Base-by-base conservation (phyloP, 2,888 invertebrate genomes). In the Cinara cedri region DNA sequence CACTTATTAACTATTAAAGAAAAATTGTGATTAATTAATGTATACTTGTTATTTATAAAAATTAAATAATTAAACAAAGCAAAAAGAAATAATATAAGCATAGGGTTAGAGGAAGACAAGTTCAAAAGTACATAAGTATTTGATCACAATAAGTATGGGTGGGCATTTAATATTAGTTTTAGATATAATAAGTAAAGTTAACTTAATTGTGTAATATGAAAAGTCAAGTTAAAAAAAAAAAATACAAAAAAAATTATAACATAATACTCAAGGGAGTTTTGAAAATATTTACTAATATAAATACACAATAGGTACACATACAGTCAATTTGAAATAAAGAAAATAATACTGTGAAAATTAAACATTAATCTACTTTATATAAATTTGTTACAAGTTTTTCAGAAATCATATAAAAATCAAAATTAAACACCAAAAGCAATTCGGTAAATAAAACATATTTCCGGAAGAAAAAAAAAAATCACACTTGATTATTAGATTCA, bases 401-500 rank as follows among this genome's bases (percentile, higher is more conserved):
- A 42, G 6, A 68, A 68, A 57, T 57, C n/a, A 57, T 68, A n/a
- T 19, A 60, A 57, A 55, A n/a, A 46, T 44, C 42, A 46, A 65
- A 75, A 63, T 63, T 42, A 19, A 68, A 76, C 14, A 46, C 68
- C 66, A 78, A 19, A 68, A 74, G n/a, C 16, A 26, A 57, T 13
- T 24, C 60, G n/a, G 26, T 44, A 42, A 66, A 49, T 24, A 21
- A 6, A 3, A 68, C 10, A 55, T 16, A 57, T 51, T 34, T 14
- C 19, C 16, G 11, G 21, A 42, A 44, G 57, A 55, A 46, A 44
- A 71, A 54, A 44, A 34, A 14, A 72, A 62, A 49, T 68, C 16
- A 78, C 65, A 74, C 75, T n/a, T 26, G 72, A 72, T 60, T n/a
- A n/a, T n/a, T 78, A 19, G 76, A 60, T 68, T 78, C 76, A 70